phyloP scores from a whole-genome alignment of 2,888 invertebrate genomes.

The Calliopum simillimum region DNA sequence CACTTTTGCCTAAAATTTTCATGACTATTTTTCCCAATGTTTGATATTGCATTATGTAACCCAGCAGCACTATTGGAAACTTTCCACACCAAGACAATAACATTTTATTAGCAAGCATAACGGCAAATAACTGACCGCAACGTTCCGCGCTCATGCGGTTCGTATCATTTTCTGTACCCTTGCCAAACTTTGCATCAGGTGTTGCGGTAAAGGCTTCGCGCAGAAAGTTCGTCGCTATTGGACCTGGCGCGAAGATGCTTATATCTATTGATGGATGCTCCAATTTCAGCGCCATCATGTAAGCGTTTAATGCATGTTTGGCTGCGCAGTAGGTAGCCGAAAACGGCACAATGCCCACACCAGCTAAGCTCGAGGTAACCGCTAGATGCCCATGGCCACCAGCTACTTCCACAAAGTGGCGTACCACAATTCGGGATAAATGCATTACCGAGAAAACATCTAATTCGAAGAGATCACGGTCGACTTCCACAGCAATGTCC shows the following conservation, averaged over 20 bases:
- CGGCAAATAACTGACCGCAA: conserved; percentile 72
- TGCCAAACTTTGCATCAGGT: conserved; percentile 68
- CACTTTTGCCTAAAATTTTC: conserved; percentile 52
- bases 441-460: conserved; percentile 81
- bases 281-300: conserved; percentile 75
- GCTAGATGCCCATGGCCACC: conserved; percentile 75
- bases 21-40: conserved; percentile 51
- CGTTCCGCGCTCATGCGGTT: conserved; percentile 71
- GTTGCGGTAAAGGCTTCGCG: conserved; percentile 76
- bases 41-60: conserved; percentile 74
- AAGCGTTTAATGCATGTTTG: conserved; percentile 84
- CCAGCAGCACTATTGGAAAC: conserved; percentile 73
- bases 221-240: conserved; percentile 78
- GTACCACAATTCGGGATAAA: conserved; percentile 76
- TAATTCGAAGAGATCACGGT: conserved; percentile 79
- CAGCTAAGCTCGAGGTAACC: conserved; percentile 80
- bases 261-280: conserved; percentile 72
- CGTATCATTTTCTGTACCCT: conserved; percentile 63
- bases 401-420: conserved; percentile 70
- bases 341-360: conserved; percentile 75
- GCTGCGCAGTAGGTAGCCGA: conserved; percentile 79
- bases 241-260: conserved; percentile 82
- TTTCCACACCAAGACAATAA: conserved; percentile 78
- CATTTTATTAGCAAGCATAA: conserved; percentile 72
- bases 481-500: conserved; percentile 77